Conservation (phyloP, 2,113 vertebrate genomes). For the Phrynosoma blainvillii region DNA sequence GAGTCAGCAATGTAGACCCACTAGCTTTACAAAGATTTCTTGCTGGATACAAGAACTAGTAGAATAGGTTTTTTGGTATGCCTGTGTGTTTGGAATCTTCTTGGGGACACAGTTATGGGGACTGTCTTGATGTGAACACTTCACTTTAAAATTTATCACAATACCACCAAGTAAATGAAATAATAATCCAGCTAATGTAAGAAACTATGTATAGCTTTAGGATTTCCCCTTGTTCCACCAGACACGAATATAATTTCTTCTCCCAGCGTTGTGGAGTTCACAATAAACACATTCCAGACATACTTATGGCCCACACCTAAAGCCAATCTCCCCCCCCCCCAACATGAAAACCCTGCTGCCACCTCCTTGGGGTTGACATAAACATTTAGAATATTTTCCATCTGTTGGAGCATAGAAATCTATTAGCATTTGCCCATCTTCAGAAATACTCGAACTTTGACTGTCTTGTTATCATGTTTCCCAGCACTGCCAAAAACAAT, state of each 20-base stretch:
- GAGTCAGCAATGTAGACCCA: no score
- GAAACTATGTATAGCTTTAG: accelerated
- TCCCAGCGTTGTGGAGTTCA: background rate
- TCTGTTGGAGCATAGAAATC: background rate
- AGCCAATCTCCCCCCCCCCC: background rate
- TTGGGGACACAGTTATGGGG: no score
- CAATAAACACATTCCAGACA: slow-evolving; percentile 13
- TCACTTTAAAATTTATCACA: no score
- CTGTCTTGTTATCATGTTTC: background rate
- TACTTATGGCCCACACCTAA: background rate
- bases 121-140: no score
- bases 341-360: background rate
- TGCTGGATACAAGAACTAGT: no score
- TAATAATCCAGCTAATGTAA: background rate
- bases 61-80: no score
- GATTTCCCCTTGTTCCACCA: background rate
- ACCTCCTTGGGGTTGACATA: background rate
- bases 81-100: no score
- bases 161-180: no score
- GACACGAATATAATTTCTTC: background rate
- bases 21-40: no score
- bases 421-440: background rate
- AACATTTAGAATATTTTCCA: background rate
- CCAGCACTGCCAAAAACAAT: background rate
- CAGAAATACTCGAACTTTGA: background rate